Conservation (phyloP, 2,888 invertebrate species). For the Leucania comma region DNA sequence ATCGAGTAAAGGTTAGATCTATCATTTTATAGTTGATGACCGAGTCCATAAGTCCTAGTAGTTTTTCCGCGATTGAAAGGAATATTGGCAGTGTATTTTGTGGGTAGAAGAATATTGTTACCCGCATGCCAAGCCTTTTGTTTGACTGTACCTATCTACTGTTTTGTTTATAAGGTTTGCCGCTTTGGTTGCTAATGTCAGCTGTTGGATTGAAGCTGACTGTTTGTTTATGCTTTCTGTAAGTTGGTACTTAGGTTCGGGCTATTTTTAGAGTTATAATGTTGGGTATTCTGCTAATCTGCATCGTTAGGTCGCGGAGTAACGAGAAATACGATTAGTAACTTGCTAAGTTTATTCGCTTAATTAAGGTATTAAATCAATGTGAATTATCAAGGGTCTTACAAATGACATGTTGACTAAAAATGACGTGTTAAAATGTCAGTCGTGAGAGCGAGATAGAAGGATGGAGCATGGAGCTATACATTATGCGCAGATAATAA, state of each 20-base stretch:
- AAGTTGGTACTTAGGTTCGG: not conserved
- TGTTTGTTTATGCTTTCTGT: slow-evolving; percentile 12
- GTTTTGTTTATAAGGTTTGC: slow-evolving; percentile 43
- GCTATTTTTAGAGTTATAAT: slow-evolving; percentile 15
- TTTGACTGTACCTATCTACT: slow-evolving; percentile 11
- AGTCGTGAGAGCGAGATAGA: no score
- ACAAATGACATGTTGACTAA: no score
- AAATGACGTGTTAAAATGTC: no score
- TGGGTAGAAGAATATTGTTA: not conserved
- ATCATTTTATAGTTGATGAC: not conserved
- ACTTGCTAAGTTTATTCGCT: no score
- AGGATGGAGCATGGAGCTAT: no score
- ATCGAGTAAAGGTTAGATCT: no score
- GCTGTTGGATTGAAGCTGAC: slow-evolving; percentile 12
- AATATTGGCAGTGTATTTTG: not conserved
- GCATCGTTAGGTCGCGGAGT: not conserved
- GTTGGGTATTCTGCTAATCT: slow-evolving; percentile 2
- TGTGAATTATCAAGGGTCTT: no score
- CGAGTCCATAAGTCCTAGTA: not conserved
- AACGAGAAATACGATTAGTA: no score
- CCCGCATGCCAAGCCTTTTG: not conserved
- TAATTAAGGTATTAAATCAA: no score
- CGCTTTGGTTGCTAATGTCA: slow-evolving; percentile 31
- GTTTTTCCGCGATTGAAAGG: not conserved
- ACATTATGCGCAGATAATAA: no score